Percentiles rank a stretch among this genome's conserved stretches.
phyloP scores from a whole-genome alignment of 2,113 vertebrate species.

The Vulpes ferrilata region DNA sequence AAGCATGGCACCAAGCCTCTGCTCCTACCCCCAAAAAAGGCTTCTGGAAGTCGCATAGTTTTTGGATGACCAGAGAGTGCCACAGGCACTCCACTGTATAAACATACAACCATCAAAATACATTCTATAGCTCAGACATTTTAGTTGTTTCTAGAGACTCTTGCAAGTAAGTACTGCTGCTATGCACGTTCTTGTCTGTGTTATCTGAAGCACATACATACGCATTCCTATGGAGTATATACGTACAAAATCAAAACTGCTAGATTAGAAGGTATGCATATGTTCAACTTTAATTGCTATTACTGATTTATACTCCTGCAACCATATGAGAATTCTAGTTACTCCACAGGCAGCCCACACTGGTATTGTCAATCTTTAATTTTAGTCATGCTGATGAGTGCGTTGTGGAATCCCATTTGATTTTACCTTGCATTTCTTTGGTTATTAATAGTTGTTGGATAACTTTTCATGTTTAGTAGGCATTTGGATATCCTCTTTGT shows the following conservation, averaged over 20 bases:
- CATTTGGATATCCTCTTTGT: not conserved
- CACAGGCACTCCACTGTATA: not conserved
- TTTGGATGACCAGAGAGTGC: not conserved
- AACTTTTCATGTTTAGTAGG: not conserved
- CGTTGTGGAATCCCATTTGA: not conserved
- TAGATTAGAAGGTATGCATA: not conserved
- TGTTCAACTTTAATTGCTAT: not conserved
- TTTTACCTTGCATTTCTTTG: not conserved
- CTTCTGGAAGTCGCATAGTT: not conserved
- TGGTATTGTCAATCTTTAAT: not conserved
- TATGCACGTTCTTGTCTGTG: not conserved
- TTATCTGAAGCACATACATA: not conserved
- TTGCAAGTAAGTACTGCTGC: not conserved
- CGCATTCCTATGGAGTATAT: not conserved
- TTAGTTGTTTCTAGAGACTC: conserved; percentile 20
- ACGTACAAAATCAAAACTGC: not conserved
- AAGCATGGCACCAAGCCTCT: not conserved
- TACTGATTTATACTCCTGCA: not conserved
- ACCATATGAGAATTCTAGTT: not conserved
- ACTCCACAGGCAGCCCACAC: not conserved
- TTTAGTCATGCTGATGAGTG: not conserved
- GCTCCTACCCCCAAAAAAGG: not conserved
- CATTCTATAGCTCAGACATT: not conserved
- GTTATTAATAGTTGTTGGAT: not conserved
- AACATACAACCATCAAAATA: not conserved